A percentile compares a stretch with the other conserved stretches of the same genome.
Conservation (phyloP, 2,113 vertebrate genomes). For the Apteryx mantelli region DNA sequence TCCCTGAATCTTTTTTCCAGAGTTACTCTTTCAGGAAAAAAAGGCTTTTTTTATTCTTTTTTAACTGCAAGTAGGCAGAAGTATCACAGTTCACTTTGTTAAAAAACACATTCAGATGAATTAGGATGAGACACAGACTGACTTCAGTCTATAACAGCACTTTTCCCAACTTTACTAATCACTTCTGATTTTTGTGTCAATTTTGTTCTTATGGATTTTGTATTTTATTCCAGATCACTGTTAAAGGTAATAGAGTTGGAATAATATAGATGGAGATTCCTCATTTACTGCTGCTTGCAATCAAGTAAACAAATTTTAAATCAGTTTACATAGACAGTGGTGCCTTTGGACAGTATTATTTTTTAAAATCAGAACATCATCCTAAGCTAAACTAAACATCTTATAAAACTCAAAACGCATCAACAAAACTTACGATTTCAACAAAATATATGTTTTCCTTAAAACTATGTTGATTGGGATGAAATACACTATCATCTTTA, state of each 20-base stretch:
- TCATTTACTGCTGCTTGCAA: not conserved
- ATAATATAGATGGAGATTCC: not conserved
- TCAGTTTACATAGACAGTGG: not conserved
- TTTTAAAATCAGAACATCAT: not conserved
- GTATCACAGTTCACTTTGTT: not conserved
- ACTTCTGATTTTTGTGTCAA: not conserved
- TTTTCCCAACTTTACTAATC: not conserved
- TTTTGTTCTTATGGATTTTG: not conserved
- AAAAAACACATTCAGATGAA: not conserved
- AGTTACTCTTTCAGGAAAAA: not conserved
- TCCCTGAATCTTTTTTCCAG: not conserved
- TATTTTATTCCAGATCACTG: slow-evolving; percentile 11
- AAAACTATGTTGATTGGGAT: not conserved
- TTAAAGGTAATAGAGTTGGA: not conserved
- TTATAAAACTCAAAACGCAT: not conserved
- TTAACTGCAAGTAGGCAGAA: not conserved
- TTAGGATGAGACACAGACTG: not conserved
- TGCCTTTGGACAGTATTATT: not conserved
- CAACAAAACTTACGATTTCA: not conserved
- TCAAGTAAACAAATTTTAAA: not conserved
- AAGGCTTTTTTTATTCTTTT: not conserved
- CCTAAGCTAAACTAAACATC: not conserved
- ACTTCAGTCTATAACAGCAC: not conserved
- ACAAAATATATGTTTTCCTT: not conserved
- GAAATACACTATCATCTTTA: not conserved